Base-by-base conservation (phyloP, 2,797 vertebrate species). In the Rhynchotus rufescens region DNA sequence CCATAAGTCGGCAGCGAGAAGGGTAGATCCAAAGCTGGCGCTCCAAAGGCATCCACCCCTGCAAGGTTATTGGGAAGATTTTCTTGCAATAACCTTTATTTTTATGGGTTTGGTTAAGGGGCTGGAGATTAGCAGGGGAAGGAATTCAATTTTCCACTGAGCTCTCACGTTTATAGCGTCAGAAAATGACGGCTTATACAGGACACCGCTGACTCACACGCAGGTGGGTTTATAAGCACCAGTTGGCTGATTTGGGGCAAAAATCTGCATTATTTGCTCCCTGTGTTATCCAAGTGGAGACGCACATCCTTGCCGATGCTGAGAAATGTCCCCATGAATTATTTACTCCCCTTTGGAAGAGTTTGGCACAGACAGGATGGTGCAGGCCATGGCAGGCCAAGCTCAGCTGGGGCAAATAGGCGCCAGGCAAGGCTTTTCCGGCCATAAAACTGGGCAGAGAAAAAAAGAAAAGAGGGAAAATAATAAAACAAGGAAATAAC, bases 181-280 rank as follows among this genome's bases (percentile, higher is more conserved):
- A 2, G 62, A 40, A 30, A 67, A 3, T 6, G 22, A 4, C 25
- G 3, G 3, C 17, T 40, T 6, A 26, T 14, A 2, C 1, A 0
- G 32, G 20, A 51, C 25, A 32, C 9, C 23, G 32, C 28, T 10
- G 34, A 52, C 38, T 38, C 25, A 4, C 32, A 12, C 9, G 8
- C 42, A 28, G 32, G 23, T 12, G 25, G 60, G 74, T 49, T 36
- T 30, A 30, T 54, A 54, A 54, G 28, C 10, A 16, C 9, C 9
- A 17, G 28, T 13, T 30, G 52, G 51, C 28, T 28, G 9, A 15
- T 54, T 54, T 54, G 52, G 52, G 52, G 28, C 26, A 16, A 16
- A 30, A 30, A 8, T 17, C 28, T 30, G 13, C 52, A 10, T 54
- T 54, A 54, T 30, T 54, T 12, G 28, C 9, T 10, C 52, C 52